Evolutionary conservation across 2,797 vertebrate genomes (phyloP), one percentile per base, ranked within the genome.

Genomic region (Muscicapa comitata): DNA sequence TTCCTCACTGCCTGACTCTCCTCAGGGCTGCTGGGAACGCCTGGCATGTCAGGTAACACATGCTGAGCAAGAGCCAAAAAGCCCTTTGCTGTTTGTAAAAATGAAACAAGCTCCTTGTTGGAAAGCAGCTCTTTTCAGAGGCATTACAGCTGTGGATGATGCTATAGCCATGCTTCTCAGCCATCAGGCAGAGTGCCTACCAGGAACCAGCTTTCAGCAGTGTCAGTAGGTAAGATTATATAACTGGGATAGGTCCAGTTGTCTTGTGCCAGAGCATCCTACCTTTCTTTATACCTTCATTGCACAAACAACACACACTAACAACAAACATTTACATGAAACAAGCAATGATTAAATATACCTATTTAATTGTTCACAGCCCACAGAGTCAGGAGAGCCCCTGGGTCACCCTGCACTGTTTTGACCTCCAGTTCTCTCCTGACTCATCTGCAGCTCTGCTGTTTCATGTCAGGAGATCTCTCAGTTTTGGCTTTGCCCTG

Each of bases 11-110:
- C 55, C 80, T 59, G 43, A 62, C 31, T 89, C 25, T 78, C 23
- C 38, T 76, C 55, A 5, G 2, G 7, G 61, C 57, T 77, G 29
- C 78, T 3, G 8, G 63, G 53, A 72, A 35, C 23, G 61, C n/a
- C 78, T 93, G 79, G 43, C 33, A 17, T 80, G 47, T 71, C 82
- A 75, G 59, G 85, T 79, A 83, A 58, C 47, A 50, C 40, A 42
- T 4, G 57, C 65, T 77, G 65, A 91, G 71, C 59, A 66, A 66
- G 26, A 91, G 42, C 43, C 42, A 45, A 51, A 80, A 90, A 80
- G n/a, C 13, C 58, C 25, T 88, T 57, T 0, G 0, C 18, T 85
- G 51, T 19, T 65, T 73, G 47, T 88, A 62, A 66, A 94, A 81
- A 76, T 42, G 40, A 84, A 95, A 47, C 25, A 79, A 74, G 11